Base-by-base conservation (phyloP, 1,140 invertebrate genomes). In the Drosophila seguyi region DNA sequence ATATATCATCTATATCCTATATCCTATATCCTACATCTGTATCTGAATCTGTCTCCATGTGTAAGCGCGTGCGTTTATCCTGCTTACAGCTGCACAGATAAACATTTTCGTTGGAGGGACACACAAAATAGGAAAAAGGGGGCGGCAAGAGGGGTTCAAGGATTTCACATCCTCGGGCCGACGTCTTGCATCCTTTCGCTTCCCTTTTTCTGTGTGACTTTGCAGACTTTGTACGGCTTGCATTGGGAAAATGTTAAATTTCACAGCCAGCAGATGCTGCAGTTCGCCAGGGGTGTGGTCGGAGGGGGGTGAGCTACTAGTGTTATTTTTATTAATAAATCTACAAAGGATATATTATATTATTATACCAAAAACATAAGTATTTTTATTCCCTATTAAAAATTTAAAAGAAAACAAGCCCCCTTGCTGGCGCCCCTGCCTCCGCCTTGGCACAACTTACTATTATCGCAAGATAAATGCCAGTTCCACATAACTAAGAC, bases 391-490 rank as follows among this genome's bases (percentile, higher is more conserved):
- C 10, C 42, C 2, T 0, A 44, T 6, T 14, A 1, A 20, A 45
- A 47, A 47, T 1, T 25, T 0, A 31, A 18, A 31, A 0, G 29
- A 48, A 29, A 2, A 25, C 20, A 38, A 29, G 18, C 34, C 34
- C 59, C 34, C 5, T 53, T 25, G 16, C 4, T 0, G 14, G n/a
- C 34, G 16, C 66, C 52, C 16, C 18, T 55, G 52, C 8, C 8
- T n/a, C 14, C 22, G 20, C 47, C 25, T 53, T 53, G 45, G 68
- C 73, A 84, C 80, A 90, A 81, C 84, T 84, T 84, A 84, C 84
- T 90, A 88, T 88, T 88, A 88, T 90, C 85, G 68, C 48, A 90
- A 84, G 84, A 88, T 88, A 88, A 88, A 88, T 88, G 85, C 85
- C 77, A 84, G 58, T 62, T 52, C 48, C 62, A 75, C 80, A 87